phyloP scores from a whole-genome alignment of 2,888 invertebrate species.

The Nycteola revayana region DNA sequence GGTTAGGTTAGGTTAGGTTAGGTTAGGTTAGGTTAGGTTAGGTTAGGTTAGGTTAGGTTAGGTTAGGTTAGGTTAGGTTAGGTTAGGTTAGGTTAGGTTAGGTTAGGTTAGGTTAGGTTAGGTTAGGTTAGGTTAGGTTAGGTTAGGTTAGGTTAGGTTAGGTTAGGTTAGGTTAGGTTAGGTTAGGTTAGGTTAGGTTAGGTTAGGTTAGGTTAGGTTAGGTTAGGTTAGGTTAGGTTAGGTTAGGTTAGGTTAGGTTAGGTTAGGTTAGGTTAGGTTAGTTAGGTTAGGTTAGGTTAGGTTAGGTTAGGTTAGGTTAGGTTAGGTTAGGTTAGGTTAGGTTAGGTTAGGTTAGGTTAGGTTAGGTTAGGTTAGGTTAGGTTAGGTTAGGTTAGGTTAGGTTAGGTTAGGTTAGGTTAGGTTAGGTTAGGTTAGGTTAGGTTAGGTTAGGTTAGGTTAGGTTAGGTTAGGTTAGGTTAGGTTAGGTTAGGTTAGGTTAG shows the following conservation, averaged over 20 bases:
- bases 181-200: slow-evolving; percentile 4
- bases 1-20: slow-evolving; percentile 9
- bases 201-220: neutral
- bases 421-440: slow-evolving; percentile 8
- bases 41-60: slow-evolving; percentile 8
- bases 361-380: slow-evolving; percentile 14
- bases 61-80: slow-evolving; percentile 16
- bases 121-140: slow-evolving; percentile 10
- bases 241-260: slow-evolving; percentile 8
- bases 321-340: slow-evolving; percentile 25
- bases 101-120: slow-evolving; percentile 10
- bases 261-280: slow-evolving; percentile 31
- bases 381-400: slow-evolving; percentile 3
- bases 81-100: slow-evolving; percentile 3
- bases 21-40: slow-evolving; percentile 9
- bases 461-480: slow-evolving; percentile 3
- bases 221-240: slow-evolving; percentile 5
- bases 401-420: slow-evolving; percentile 7
- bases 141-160: slow-evolving; percentile 4
- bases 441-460: slow-evolving; percentile 11
- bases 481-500: slow-evolving; percentile 3
- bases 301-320: slow-evolving; percentile 34
- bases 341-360: slow-evolving; percentile 20
- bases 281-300: slow-evolving; percentile 32
- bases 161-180: slow-evolving; percentile 4